These are phyloP conservation scores for Oscheius sp. DNA, from an alignment of 2,888 invertebrate genomes.

Conservation along the genomic window DNA sequence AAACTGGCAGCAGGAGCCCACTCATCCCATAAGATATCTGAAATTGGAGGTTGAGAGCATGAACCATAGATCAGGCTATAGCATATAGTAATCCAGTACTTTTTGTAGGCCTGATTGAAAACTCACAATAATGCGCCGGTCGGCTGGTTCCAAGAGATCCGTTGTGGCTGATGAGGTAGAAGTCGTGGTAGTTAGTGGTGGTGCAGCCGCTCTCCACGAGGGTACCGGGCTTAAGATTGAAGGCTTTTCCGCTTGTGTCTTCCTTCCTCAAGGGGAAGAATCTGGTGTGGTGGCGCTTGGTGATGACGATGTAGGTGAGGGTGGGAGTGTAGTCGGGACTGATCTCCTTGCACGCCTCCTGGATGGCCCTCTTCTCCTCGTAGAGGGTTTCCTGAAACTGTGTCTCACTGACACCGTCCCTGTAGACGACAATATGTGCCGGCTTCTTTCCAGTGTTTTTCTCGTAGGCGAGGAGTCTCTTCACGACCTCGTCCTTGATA, in stretches of 20 bases:
- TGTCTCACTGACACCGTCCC: constrained; percentile 43
- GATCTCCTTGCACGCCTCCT: constrained; percentile 20
- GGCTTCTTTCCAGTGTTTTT: constrained; percentile 32
- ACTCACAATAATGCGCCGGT: constrained; percentile 80
- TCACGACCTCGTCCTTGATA: constrained; percentile 3
- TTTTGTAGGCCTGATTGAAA: too few species aligned
- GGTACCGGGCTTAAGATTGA: constrained; percentile 65
- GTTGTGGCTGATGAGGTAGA: constrained; percentile 64
- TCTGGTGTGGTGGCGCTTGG: constrained; percentile 46
- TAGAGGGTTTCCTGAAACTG: constrained; percentile 45
- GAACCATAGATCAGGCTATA: too few species aligned
- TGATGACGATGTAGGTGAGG: constrained; percentile 44
- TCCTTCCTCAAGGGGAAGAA: constrained; percentile 39
- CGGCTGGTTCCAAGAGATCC: constrained; percentile 68
- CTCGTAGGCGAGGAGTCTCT: constrained; percentile 21
- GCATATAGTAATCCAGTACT: too few species aligned
- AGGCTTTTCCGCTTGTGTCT: constrained; percentile 24
- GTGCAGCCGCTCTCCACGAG: constrained; percentile 63
- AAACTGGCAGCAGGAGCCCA: constrained; percentile 81
- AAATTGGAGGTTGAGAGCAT: constrained; percentile 64
- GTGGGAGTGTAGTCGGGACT: constrained; percentile 29
- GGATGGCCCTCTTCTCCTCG: constrained; percentile 38
- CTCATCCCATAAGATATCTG: constrained; percentile 84
- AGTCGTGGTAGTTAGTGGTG: constrained; percentile 58
- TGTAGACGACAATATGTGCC: constrained; percentile 41